Percentiles rank a stretch among this genome's conserved stretches.
These are phyloP conservation scores for Drosophila helvetica DNA, from an alignment of 2,888 invertebrate species.

Conservation along the genomic window DNA sequence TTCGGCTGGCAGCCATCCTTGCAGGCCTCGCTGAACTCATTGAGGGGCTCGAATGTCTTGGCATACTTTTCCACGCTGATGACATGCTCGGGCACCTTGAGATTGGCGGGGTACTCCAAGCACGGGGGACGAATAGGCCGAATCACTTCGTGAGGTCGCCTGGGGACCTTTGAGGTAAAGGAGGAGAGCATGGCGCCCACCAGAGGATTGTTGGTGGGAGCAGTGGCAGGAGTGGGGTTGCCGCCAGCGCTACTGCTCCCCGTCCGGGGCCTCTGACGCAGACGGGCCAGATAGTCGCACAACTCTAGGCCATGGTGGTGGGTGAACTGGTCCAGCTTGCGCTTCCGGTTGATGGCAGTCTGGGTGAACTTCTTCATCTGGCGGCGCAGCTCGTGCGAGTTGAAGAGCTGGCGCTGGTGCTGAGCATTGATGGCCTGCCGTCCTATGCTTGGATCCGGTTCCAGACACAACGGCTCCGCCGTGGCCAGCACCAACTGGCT, in stretches of 20 bases:
- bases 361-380: slow-evolving; percentile 92
- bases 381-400: slow-evolving; percentile 89
- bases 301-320: slow-evolving; percentile 92
- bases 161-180: slow-evolving; percentile 82
- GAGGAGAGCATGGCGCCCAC: slow-evolving; percentile 81
- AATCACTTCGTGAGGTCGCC: slow-evolving; percentile 85
- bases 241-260: slow-evolving; percentile 49
- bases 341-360: slow-evolving; percentile 92
- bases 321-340: slow-evolving; percentile 93
- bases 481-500: slow-evolving; percentile 93
- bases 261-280: slow-evolving; percentile 81
- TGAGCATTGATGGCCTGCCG: slow-evolving; percentile 90
- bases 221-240: slow-evolving; percentile 69
- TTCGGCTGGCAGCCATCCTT: slow-evolving; percentile 85
- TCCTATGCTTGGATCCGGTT: slow-evolving; percentile 93
- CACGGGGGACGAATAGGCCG: slow-evolving; percentile 87
- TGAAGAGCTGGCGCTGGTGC: slow-evolving; percentile 89
- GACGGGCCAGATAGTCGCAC: slow-evolving; percentile 83
- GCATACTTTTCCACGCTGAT: slow-evolving; percentile 83
- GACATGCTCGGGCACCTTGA: slow-evolving; percentile 85
- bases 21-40: slow-evolving; percentile 83
- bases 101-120: slow-evolving; percentile 86
- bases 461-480: slow-evolving; percentile 93
- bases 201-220: slow-evolving; percentile 75
- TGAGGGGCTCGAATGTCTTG: slow-evolving; percentile 84